Percentiles rank a stretch among this genome's conserved stretches.
Conservation (phyloP, 2,113 vertebrate species). For the Ardeotis arabs region DNA sequence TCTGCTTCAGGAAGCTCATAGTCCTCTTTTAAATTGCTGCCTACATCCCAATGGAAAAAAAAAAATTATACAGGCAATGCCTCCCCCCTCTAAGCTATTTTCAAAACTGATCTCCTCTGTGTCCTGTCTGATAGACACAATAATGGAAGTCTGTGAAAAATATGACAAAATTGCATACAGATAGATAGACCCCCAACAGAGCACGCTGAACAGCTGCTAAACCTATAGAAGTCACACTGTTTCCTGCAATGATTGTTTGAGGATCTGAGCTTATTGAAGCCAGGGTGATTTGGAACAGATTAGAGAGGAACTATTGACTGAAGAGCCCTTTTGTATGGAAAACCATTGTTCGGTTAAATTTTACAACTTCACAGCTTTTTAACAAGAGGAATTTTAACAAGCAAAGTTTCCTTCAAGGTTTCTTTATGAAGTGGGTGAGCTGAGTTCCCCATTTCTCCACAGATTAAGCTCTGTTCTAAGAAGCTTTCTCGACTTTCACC, state of each 20-base stretch:
- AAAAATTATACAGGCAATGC: neutral
- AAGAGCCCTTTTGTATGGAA: slow-evolving; percentile 51
- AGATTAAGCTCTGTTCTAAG: slow-evolving; percentile 19
- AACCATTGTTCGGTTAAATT: slow-evolving; percentile 56
- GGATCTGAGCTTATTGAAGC: slow-evolving; percentile 9
- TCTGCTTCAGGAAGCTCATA: neutral
- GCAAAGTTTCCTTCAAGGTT: slow-evolving; percentile 4
- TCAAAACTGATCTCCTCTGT: neutral
- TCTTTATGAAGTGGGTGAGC: slow-evolving; percentile 43
- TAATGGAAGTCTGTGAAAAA: neutral
- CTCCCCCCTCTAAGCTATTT: neutral
- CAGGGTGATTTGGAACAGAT: slow-evolving; percentile 34
- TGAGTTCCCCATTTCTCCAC: neutral
- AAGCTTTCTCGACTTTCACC: slow-evolving; percentile 3
- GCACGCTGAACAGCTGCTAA: slow-evolving; percentile 3
- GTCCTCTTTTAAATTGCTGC: neutral
- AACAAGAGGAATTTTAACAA: slow-evolving; percentile 61
- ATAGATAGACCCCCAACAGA: slow-evolving; percentile 1
- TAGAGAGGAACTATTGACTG: slow-evolving; percentile 17
- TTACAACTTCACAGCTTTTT: slow-evolving; percentile 56
- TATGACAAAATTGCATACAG: neutral
- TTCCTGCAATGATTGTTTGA: neutral
- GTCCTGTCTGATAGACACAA: neutral
- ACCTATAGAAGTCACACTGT: slow-evolving; percentile 14
- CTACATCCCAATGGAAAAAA: neutral